phyloP scores from a whole-genome alignment of 1,140 invertebrate genomes.

The Chelonus insularis region DNA sequence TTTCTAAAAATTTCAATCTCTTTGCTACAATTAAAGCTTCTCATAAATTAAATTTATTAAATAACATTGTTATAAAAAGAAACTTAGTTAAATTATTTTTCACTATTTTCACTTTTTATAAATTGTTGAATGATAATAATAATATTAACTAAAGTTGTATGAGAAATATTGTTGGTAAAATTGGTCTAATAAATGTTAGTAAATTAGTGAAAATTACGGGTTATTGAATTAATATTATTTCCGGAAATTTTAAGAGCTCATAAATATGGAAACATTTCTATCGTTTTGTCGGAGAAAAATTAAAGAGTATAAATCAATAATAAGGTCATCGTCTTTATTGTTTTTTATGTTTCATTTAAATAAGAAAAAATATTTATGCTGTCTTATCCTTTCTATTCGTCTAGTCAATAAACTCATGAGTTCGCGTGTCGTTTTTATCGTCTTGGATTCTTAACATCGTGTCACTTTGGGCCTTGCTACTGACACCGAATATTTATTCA shows the following conservation, averaged over 20 bases:
- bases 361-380: not conserved
- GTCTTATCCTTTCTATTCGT: not conserved
- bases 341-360: not conserved
- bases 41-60: not conserved
- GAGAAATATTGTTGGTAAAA: too few relatives aligned
- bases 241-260: too few relatives aligned
- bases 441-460: constrained; percentile 16
- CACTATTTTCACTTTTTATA: too few relatives aligned
- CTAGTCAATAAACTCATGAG: constrained; percentile 15
- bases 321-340: not conserved
- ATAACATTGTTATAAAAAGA: not conserved
- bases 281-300: too few relatives aligned
- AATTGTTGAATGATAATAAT: too few relatives aligned
- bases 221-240: too few relatives aligned
- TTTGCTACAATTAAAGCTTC: too few relatives aligned
- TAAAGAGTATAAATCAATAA: not conserved
- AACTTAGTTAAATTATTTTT: not conserved
- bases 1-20: too few relatives aligned
- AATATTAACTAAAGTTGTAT: too few relatives aligned
- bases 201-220: too few relatives aligned
- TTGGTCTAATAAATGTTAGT: too few relatives aligned
- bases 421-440: constrained; percentile 24
- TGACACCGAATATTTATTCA: constrained; percentile 21
- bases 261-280: too few relatives aligned
- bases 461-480: constrained; percentile 9